Conservation (phyloP, 2,113 vertebrate genomes). For the Manacus vitellinus region DNA sequence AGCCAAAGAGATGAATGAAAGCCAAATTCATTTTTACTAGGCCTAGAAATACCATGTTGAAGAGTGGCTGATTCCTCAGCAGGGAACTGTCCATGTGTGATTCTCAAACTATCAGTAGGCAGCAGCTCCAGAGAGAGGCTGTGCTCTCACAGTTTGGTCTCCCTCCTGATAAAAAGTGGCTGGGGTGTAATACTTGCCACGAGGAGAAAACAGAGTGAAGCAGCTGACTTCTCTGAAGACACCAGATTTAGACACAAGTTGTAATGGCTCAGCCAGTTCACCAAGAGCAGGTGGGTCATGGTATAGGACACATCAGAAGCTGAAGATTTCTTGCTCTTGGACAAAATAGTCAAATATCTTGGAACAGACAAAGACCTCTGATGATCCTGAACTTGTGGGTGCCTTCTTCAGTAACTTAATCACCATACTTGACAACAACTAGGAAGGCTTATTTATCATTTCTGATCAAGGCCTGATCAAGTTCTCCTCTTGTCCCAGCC, state of each 20-base stretch:
- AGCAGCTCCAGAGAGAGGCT: neutral
- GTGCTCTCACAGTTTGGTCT: neutral
- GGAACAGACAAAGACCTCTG: neutral
- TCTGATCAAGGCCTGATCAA: neutral
- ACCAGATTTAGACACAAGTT: neutral
- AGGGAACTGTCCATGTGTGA: accelerated
- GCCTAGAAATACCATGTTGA: neutral
- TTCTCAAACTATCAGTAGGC: neutral
- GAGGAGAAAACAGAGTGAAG: neutral
- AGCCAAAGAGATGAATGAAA: neutral
- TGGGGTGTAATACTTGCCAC: neutral
- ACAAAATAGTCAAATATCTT: neutral
- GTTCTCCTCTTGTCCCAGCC: neutral
- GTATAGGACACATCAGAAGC: neutral
- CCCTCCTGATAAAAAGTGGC: neutral
- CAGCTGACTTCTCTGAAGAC: neutral
- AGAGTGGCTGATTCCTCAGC: neutral
- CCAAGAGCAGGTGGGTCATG: neutral
- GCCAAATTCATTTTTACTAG: neutral
- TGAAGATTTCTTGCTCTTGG: neutral
- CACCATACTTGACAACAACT: neutral
- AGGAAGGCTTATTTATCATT: neutral
- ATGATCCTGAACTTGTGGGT: neutral
- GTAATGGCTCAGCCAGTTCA: neutral
- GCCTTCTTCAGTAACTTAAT: neutral